These are phyloP conservation scores for Scrobipalpa costella DNA, from an alignment of 2,888 invertebrate genomes.

Conservation along the genomic window DNA sequence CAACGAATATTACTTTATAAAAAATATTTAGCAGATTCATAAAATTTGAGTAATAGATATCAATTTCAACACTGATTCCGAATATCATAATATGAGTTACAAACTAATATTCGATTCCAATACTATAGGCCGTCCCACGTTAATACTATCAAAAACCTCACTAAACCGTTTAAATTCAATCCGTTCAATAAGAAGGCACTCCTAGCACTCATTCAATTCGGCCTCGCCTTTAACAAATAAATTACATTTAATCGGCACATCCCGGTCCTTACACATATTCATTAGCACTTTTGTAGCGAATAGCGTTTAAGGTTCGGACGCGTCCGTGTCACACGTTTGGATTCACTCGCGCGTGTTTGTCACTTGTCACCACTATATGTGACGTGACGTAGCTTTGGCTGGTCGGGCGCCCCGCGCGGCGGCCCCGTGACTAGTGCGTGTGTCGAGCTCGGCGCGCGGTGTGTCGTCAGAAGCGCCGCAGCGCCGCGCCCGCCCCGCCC, in stretches of 20 bases:
- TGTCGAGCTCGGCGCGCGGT: constrained; percentile 49
- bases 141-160: constrained; percentile 63
- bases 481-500: constrained; percentile 73
- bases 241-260: constrained; percentile 46
- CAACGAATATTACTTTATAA: constrained; percentile 9
- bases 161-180: constrained; percentile 46
- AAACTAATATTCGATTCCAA: constrained; percentile 48
- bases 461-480: constrained; percentile 85
- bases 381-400: constrained; percentile 7
- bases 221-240: constrained; percentile 45
- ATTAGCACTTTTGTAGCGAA: constrained; percentile 37
- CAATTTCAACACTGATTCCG: constrained; percentile 12
- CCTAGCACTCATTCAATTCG: constrained; percentile 46
- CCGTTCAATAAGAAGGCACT: constrained; percentile 61
- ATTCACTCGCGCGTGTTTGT: constrained; percentile 31
- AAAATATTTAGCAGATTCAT: constrained; percentile 21
- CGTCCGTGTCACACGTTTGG: too few relatives aligned
- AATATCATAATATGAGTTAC: constrained; percentile 19
- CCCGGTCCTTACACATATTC: constrained; percentile 40
- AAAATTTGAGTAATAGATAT: constrained; percentile 7
- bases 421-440: constrained; percentile 19
- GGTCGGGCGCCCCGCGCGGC: too few relatives aligned
- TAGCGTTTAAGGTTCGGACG: not conserved
- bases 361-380: constrained; percentile 20
- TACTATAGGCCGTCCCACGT: constrained; percentile 45